Percentiles rank a stretch among this genome's conserved stretches.
These are phyloP conservation scores for Thymallus thymallus DNA, from an alignment of 2,113 vertebrate genomes.

Conservation along the genomic window DNA sequence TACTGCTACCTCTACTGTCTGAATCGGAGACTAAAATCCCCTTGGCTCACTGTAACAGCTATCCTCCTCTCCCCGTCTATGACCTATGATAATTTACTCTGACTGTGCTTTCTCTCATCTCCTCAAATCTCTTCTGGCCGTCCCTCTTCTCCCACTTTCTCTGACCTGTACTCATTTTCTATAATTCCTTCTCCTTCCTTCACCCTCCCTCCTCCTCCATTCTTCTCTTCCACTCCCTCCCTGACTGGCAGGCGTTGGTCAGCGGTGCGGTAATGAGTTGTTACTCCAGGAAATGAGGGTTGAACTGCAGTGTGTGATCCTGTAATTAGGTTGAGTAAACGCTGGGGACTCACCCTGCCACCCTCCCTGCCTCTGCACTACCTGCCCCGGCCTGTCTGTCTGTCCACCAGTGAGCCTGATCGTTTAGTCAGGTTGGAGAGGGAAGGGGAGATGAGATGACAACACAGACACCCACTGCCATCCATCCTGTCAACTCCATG, in stretches of 20 bases:
- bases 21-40: too few relatives aligned
- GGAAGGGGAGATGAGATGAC: not conserved
- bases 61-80: too few relatives aligned
- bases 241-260: not conserved
- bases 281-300: not conserved
- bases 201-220: not conserved
- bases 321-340: not conserved
- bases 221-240: not conserved
- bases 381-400: not conserved
- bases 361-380: not conserved
- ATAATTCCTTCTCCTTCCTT: not conserved
- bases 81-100: too few relatives aligned
- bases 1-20: too few relatives aligned
- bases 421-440: too few relatives aligned
- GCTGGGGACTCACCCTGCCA: not conserved
- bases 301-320: not conserved
- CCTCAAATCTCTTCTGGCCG: too few relatives aligned
- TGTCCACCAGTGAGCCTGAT: not conserved
- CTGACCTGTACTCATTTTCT: not conserved
- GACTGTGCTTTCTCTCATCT: too few relatives aligned
- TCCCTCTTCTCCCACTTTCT: not conserved
- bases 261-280: not conserved
- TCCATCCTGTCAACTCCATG: not conserved
- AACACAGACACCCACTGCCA: not conserved
- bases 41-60: too few relatives aligned